Conservation (phyloP, 2,888 invertebrate genomes). For the Drosophila mettleri region DNA sequence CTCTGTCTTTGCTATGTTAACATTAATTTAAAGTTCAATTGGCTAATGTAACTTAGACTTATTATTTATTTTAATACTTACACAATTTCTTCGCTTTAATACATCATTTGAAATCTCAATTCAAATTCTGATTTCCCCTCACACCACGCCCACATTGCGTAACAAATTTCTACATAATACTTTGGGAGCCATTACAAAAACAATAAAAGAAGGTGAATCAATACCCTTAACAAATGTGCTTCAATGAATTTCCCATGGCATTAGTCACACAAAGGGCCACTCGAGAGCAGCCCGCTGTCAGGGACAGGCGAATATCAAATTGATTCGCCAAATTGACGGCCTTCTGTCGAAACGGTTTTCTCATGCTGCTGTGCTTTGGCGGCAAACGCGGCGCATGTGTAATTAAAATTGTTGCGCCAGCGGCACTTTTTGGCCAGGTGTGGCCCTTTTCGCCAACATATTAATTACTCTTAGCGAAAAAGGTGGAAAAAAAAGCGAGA, state of each 20-base stretch:
- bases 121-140: background rate
- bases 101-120: background rate
- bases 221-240: conserved; percentile 8
- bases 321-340: conserved; percentile 60
- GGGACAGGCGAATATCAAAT: conserved; percentile 43
- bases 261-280: conserved; percentile 35
- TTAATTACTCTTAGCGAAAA: conserved; percentile 57
- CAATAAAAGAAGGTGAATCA: background rate
- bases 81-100: background rate
- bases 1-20: background rate
- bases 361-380: conserved; percentile 41
- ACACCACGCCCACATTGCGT: conserved; percentile 5
- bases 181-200: background rate
- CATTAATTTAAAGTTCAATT: background rate
- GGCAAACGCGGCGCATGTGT: conserved; percentile 57
- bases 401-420: conserved; percentile 63
- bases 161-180: conserved; percentile 2
- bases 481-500: conserved; percentile 10
- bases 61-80: too few species aligned
- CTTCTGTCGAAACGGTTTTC: conserved; percentile 50
- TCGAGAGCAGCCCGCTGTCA: conserved; percentile 3
- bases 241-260: conserved; percentile 34
- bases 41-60: background rate
- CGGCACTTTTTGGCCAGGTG: conserved; percentile 74
- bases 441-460: conserved; percentile 73